Conservation (phyloP, 2,888 invertebrate species). For the Sesia bembeciformis region DNA sequence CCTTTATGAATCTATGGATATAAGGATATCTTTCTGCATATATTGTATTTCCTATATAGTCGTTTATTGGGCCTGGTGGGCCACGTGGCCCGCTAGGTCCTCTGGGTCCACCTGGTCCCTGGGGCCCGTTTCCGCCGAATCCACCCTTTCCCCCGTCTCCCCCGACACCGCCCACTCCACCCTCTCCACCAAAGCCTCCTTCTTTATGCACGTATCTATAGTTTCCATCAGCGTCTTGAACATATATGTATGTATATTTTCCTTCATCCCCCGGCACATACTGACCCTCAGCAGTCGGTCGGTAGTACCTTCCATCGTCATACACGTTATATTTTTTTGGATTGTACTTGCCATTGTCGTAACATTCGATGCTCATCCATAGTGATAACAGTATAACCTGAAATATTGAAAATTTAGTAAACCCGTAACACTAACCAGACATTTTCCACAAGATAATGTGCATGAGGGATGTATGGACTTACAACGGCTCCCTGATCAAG, state of each 20-base stretch:
- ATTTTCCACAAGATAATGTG: no score
- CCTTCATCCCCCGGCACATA: slow-evolving; percentile 72
- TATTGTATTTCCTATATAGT: slow-evolving; percentile 40
- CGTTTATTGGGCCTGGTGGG: slow-evolving; percentile 5
- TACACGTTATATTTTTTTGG: slow-evolving; percentile 37
- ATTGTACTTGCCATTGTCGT: slow-evolving; percentile 41
- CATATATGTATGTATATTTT: slow-evolving; percentile 61
- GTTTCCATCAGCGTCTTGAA: slow-evolving; percentile 53
- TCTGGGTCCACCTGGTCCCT: slow-evolving; percentile 12
- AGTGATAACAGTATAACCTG: slow-evolving; percentile 37
- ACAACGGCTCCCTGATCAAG: no score
- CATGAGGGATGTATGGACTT: no score
- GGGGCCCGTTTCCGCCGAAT: slow-evolving; percentile 16
- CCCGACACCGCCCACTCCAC: slow-evolving; percentile 27
- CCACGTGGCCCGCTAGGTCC: neutral
- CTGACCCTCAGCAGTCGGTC: slow-evolving; percentile 60
- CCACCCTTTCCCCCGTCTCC: slow-evolving; percentile 32
- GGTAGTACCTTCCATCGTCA: slow-evolving; percentile 60
- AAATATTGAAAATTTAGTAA: slow-evolving; percentile 19
- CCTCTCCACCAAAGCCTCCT: slow-evolving; percentile 39
- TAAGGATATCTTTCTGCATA: slow-evolving; percentile 56
- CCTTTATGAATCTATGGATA: slow-evolving; percentile 44
- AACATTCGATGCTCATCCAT: slow-evolving; percentile 18
- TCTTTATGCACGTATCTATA: slow-evolving; percentile 65
- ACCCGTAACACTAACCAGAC: no score